Evolutionary conservation across 2,888 invertebrate species (phyloP), one percentile per base, ranked within the genome.

Genomic region (Xestoiulus laeticollis): DNA sequence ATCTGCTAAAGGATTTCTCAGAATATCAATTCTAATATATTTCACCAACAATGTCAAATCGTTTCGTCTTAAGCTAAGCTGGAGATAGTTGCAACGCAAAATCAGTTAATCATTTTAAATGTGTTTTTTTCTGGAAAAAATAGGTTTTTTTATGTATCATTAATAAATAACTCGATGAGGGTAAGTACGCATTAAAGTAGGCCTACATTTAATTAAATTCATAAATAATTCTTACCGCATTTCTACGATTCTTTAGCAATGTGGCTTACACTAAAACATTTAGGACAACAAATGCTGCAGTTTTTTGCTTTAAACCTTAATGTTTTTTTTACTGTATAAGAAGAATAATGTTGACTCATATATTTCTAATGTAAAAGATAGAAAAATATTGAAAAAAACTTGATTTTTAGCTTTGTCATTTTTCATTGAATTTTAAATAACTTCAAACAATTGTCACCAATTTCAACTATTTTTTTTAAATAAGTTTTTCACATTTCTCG

Each of bases 141-240:
- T 16, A 48, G 48, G 48, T 16, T 48, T 48, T 48, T 38, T 48
- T 48, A 48, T 16, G 22, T 30, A 78, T 78, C 78, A 78, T 78
- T 78, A 78, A 78, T 78, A 78, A 0, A 14, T 78, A 78, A 78
- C 30, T 78, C 78, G 26, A 78, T 0, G 78, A 78, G 30, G 30
- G 30, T 78, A 78, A 78, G 78, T 78, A 30, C 14, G 78, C 78
- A 78, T 78, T 78, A 78, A 78, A 78, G 78, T 78, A 32, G 78
- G 78, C 78, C 78, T 32, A 32, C 78, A 32, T 26, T 78, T 78
- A 32, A 78, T 78, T 78, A 78, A 78, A 78, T 14, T 78, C 30
- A 78, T 78, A 30, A 32, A 78, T 78, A 78, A 78, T 78, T 32
- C 16, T 16, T 12, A 10, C 30, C 12, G 30, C 30, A 16, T 32